Evolutionary conservation across 2,113 vertebrate genomes (phyloP), one percentile per base, ranked within the genome.

Genomic region (Eulemur macaco): DNA sequence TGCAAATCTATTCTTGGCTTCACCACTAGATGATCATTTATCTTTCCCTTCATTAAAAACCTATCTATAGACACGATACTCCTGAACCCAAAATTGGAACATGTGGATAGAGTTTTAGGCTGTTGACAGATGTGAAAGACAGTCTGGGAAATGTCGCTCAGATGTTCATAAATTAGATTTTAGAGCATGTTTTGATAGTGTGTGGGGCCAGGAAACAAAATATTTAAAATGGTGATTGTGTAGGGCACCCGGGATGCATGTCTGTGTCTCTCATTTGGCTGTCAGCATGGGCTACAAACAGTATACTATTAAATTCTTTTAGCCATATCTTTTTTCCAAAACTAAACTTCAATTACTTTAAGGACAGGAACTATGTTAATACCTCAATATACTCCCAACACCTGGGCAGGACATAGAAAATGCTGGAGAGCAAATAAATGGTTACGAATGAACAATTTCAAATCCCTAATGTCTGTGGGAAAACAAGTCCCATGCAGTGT

Each of bases 21-120:
- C 82, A 64, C 81, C 60, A 82, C 56, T 87, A 94, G 69, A 86
- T 17, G 73, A 64, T 73, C 39, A 88, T 95, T 87, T 95, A 78
- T 54, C 88, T 83, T 96, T 85, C 92, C 69, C 96, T 96, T 94
- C 97, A 96, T 91, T 97, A 95, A 93, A 97, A 96, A 78, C 73
- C 91, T 92, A 93, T 96, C 96, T 95, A 93, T 68, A 96, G 88
- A 94, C 85, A 68, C 85, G 81, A 1, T 95, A 88, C 94, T 97
- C 96, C 81, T 78, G 88, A 95, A 92, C 66, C 76, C 54, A 42
- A 92, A 86, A 91, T n/a, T 88, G 89, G 94, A 85, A 54, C 93
- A 82, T 85, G 76, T 94, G 66, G 27, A 82, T 20, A 34, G 60
- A 91, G 82, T 81, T 88, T 58, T 77, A 58, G 74, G 68, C 84